A percentile compares a stretch with the other conserved stretches of the same genome.
phyloP scores from a whole-genome alignment of 2,888 invertebrate species.

The Drosophila siamana region DNA sequence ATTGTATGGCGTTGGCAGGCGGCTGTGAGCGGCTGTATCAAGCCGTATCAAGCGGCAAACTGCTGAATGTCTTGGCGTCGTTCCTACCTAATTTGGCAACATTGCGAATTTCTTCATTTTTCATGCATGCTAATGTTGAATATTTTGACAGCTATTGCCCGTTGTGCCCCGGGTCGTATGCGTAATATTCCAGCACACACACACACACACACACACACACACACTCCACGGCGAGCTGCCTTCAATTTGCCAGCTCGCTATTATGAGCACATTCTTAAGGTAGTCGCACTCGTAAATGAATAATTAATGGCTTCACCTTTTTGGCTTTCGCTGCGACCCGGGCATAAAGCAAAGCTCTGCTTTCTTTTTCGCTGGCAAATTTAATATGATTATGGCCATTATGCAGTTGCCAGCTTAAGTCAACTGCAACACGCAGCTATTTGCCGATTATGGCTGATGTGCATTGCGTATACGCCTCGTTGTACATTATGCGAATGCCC shows the following conservation, averaged over 20 bases:
- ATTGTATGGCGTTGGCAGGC: conserved; percentile 32
- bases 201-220: no score
- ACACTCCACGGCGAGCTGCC: no score
- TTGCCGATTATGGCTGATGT: no score
- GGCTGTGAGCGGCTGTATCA: no score
- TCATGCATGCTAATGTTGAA: conserved; percentile 76
- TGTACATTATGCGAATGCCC: no score
- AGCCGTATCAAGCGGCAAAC: no score
- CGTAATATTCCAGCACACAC: conserved; percentile 5
- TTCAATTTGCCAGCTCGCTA: conserved; percentile 1
- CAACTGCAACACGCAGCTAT: not conserved
- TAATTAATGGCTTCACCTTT: conserved; percentile 25
- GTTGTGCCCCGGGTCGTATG: conserved; percentile 12
- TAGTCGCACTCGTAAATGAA: conserved; percentile 31
- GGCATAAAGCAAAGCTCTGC: no score
- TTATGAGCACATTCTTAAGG: conserved; percentile 36
- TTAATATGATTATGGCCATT: conserved; percentile 1
- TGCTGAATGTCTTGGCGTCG: not conserved
- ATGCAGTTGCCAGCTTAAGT: not conserved
- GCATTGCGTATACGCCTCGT: conserved; percentile 10
- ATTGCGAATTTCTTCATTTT: conserved; percentile 74
- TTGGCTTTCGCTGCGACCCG: not conserved
- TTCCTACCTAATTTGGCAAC: conserved; percentile 71
- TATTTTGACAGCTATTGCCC: conserved; percentile 69
- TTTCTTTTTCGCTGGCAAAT: not conserved